Percentiles rank a stretch among this genome's conserved stretches.
These are phyloP conservation scores for Drosophila elegans DNA, from an alignment of 1,140 invertebrate species.

Conservation along the genomic window DNA sequence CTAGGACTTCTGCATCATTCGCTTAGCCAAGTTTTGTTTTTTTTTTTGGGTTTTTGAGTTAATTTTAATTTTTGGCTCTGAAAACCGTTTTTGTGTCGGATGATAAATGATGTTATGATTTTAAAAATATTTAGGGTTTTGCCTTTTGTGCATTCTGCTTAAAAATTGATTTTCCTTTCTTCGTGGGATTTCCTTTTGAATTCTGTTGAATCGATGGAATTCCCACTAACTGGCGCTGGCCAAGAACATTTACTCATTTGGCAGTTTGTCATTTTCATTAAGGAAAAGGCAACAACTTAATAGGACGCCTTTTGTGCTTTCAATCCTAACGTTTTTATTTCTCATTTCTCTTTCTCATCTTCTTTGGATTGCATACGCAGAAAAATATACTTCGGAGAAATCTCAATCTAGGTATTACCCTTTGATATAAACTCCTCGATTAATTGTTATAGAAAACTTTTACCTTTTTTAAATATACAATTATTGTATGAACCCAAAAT, in stretches of 20 bases:
- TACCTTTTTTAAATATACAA: too few relatives aligned
- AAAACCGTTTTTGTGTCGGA: neutral
- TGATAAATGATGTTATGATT: too few relatives aligned
- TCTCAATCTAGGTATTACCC: neutral
- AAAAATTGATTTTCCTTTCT: neutral
- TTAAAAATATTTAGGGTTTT: too few relatives aligned
- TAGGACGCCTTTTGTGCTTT: constrained; percentile 29
- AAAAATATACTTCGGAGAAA: neutral
- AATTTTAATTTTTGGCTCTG: too few relatives aligned
- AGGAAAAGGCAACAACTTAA: constrained; percentile 44
- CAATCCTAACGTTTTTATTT: neutral
- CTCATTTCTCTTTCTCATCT: neutral
- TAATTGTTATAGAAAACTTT: too few relatives aligned
- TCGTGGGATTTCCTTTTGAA: constrained; percentile 1
- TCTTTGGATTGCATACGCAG: neutral
- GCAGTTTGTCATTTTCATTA: constrained; percentile 54
- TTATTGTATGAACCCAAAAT: too few relatives aligned
- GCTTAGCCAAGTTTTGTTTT: too few relatives aligned
- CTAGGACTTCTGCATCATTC: too few relatives aligned
- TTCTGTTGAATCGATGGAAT: neutral
- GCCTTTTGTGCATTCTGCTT: neutral
- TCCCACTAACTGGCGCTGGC: constrained; percentile 1
- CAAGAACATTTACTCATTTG: constrained; percentile 23
- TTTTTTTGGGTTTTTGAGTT: too few relatives aligned
- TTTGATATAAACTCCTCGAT: neutral